A percentile compares a stretch with the other conserved stretches of the same genome.
Conservation (phyloP, 1,140 invertebrate species). For the Zaprionus tsacasi region DNA sequence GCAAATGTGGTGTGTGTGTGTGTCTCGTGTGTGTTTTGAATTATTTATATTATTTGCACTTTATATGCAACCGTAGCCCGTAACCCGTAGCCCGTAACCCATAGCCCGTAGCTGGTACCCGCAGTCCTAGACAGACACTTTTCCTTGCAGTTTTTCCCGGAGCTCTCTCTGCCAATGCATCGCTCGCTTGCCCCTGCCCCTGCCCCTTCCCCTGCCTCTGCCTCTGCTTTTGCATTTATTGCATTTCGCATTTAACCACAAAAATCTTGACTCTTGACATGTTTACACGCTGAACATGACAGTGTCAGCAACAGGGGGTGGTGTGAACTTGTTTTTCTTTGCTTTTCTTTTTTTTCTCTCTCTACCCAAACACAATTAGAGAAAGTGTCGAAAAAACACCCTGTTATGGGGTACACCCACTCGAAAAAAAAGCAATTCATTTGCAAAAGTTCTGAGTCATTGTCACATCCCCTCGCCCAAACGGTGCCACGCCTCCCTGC, state of each 20-base stretch:
- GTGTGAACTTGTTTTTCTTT: conserved; percentile 26
- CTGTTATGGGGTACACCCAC: conserved; percentile 1
- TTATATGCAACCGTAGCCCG: conserved; percentile 54
- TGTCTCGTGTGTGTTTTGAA: conserved; percentile 65
- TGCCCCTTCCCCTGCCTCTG: too few relatives aligned
- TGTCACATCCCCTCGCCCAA: conserved; percentile 38
- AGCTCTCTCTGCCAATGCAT: conserved; percentile 43
- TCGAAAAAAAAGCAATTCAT: conserved; percentile 48
- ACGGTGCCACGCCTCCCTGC: neutral
- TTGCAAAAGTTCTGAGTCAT: conserved; percentile 63
- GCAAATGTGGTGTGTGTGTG: conserved; percentile 58
- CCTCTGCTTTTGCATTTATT: conserved; percentile 47
- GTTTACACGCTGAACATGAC: conserved; percentile 41
- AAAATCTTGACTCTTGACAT: conserved; percentile 67
- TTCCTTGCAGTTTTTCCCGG: conserved; percentile 2
- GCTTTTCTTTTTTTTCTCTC: neutral
- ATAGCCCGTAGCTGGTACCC: neutral
- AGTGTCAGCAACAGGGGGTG: conserved; percentile 5
- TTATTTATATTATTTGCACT: conserved; percentile 80
- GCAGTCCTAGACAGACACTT: conserved; percentile 30
- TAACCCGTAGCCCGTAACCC: neutral
- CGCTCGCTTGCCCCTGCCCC: neutral
- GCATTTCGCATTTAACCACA: conserved; percentile 43
- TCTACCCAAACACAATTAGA: conserved; percentile 51
- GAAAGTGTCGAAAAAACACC: conserved; percentile 66